phyloP scores from a whole-genome alignment of 2,888 invertebrate genomes.

The Apodemia zela region DNA sequence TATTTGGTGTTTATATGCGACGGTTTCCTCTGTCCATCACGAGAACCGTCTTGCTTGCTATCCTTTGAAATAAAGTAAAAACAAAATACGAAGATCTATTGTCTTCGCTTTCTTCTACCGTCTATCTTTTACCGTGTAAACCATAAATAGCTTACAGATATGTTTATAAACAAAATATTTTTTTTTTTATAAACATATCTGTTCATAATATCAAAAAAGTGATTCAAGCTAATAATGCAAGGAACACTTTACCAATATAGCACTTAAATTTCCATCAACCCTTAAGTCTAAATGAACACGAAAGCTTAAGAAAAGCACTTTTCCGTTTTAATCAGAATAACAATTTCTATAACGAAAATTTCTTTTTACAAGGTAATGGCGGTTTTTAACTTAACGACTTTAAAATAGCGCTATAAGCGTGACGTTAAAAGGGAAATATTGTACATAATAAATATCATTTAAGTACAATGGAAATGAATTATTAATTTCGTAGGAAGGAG shows the following conservation, averaged over 20 bases:
- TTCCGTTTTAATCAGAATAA: constrained; percentile 45
- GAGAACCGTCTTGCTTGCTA: too few relatives aligned
- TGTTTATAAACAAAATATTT: too few relatives aligned
- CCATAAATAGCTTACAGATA: too few relatives aligned
- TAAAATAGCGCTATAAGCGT: constrained; percentile 22
- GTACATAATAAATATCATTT: constrained; percentile 29
- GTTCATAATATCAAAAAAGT: too few relatives aligned
- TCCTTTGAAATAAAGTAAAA: too few relatives aligned
- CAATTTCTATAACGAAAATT: constrained; percentile 36
- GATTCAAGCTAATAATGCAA: not conserved
- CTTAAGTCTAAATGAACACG: constrained; percentile 11
- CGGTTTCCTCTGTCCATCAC: too few relatives aligned
- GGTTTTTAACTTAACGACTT: constrained; percentile 28
- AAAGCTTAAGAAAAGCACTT: not conserved
- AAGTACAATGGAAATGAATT: constrained; percentile 31
- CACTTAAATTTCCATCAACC: constrained; percentile 9
- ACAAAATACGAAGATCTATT: too few relatives aligned
- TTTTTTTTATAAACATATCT: too few relatives aligned
- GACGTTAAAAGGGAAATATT: constrained; percentile 31
- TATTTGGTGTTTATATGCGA: too few relatives aligned
- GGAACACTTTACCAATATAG: not conserved
- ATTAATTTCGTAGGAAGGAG: constrained; percentile 33
- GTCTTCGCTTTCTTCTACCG: too few relatives aligned
- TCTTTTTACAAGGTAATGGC: constrained; percentile 20
- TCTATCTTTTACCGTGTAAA: too few relatives aligned